Evolutionary conservation across 2,113 vertebrate species (phyloP), one percentile per base, ranked within the genome.

Genomic region (Bostrychus sinensis): DNA sequence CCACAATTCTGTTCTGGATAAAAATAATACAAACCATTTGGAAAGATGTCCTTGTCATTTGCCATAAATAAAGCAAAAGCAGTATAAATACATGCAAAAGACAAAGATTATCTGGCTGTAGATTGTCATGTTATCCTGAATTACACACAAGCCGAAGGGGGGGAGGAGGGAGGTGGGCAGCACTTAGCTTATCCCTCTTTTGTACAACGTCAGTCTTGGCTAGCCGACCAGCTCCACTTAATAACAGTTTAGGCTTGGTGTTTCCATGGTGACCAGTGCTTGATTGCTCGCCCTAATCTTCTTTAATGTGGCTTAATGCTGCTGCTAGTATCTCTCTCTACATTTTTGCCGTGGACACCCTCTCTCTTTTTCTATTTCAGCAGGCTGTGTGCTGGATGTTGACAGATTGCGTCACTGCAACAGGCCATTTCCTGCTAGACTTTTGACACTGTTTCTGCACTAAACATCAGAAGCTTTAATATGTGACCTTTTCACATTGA

Each of bases 261-360:
- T 90, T 90, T 64, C 84, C 81, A 85, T 89, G 80, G 51, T 81
- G 64, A 91, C 91, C 65, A 70, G 62, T 56, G 75, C 82, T 89
- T 92, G 86, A 92, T 91, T 91, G 88, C 87, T 83, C 79, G 78
- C 73, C 78, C 71, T 92, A 92, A 92, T 92, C 88, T 86, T 81
- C 86, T 89, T 90, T 91, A 91, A 89, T 92, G 83, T 92, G 77
- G 86, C 85, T 88, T 92, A 89, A 91, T 89, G 73, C 79, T 75
- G 77, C 88, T 82, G 43, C 41, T 41, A n/a, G 16, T 25, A 67
- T 81, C 74, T 81, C 75, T 65, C 78, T 78, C 65, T 70, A 62
- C 75, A 38, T 61, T 78, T 78, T 51, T 55, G 10, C 57, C 72
- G 62, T 36, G 39, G 48, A 63, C 63, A 54, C 51, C 46, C 45